Evolutionary conservation across 1,140 invertebrate species (phyloP).

Genomic region (Idris sp.): DNA sequence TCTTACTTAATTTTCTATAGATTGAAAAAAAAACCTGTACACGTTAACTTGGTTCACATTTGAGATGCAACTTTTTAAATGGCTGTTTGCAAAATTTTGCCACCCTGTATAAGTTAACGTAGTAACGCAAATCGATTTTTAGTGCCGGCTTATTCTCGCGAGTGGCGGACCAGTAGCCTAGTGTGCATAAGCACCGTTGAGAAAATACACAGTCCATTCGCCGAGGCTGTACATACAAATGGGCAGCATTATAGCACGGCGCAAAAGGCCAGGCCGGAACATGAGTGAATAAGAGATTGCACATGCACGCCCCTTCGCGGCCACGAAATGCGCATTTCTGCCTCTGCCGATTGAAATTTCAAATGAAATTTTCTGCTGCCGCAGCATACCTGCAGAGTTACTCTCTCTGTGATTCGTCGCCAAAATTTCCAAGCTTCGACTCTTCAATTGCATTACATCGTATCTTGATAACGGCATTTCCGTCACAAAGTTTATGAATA

Average conservation of each 20-base stretch:
- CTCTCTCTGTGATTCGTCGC: constrained; percentile 30
- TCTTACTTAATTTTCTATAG: too few species aligned
- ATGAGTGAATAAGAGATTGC: too few species aligned
- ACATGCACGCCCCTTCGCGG: constrained; percentile 26
- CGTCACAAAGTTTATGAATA: constrained; percentile 40
- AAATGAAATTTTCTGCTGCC: constrained; percentile 54
- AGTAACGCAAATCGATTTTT: constrained; percentile 55
- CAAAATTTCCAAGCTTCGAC: constrained; percentile 50
- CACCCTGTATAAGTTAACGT: constrained; percentile 54
- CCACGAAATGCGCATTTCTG: constrained; percentile 32
- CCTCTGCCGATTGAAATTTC: constrained; percentile 49
- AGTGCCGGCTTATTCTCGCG: constrained; percentile 43
- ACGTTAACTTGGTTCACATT: too few species aligned
- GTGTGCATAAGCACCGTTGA: constrained; percentile 37
- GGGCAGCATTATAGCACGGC: constrained; percentile 60
- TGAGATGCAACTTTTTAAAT: too few species aligned
- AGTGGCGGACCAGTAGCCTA: constrained; percentile 35
- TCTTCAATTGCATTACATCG: constrained; percentile 43
- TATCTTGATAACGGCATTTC: constrained; percentile 35
- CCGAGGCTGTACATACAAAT: constrained; percentile 65
- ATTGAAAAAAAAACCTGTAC: too few species aligned
- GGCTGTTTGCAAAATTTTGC: not conserved
- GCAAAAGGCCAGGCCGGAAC: too few species aligned
- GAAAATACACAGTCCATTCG: constrained; percentile 44
- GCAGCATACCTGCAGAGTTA: constrained; percentile 48